Evolutionary conservation across 2,797 vertebrate species (phyloP), one percentile per base, ranked within the genome.

Genomic region (Xenops minutus): DNA sequence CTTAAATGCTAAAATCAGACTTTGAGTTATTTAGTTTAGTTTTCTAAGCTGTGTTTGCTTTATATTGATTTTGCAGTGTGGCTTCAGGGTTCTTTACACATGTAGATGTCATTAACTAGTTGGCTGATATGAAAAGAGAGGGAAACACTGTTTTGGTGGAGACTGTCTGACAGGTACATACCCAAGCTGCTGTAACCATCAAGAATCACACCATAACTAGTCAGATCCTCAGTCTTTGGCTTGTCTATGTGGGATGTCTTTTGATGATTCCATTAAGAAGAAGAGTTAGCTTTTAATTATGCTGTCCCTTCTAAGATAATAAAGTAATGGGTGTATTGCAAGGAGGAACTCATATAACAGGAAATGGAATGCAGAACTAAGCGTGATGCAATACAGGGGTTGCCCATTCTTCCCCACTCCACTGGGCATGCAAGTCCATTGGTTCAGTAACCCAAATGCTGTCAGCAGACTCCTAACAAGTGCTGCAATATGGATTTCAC

Each of bases 1-100:
- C 68, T 85, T 95, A 93, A 96, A 93, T 51, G 61, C 75, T 87
- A 94, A 95, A 95, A 91, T 77, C 73, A 90, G 73, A 91, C 79
- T 46, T 55, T 36, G 59, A 82, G 44, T 90, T 90, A 94, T 89
- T 91, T 94, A 3, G 3, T 94, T 94, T 93, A 78, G 67, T 64
- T 82, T 96, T 95, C 54, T 89, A 87, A 94, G 94, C 59, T 74
- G 46, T 93, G 43, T 92, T 96, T 95, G 86, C 34, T 89, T 95
- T 66, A 21, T 63, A 97, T 86, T 89, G 95, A 97, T 97, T 96
- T 94, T 89, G 62, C 59, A 79, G 58, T 76, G 72, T 92, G 93
- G 76, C 77, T 93, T 87, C 18, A 2, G 71, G 77, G 76, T 85
- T 96, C 85, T 94, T 91, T 85, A 83, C 55, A 85, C 23, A 95